Evolutionary conservation across 2,113 vertebrate genomes (phyloP).

Genomic region (Salminus brasiliensis): DNA sequence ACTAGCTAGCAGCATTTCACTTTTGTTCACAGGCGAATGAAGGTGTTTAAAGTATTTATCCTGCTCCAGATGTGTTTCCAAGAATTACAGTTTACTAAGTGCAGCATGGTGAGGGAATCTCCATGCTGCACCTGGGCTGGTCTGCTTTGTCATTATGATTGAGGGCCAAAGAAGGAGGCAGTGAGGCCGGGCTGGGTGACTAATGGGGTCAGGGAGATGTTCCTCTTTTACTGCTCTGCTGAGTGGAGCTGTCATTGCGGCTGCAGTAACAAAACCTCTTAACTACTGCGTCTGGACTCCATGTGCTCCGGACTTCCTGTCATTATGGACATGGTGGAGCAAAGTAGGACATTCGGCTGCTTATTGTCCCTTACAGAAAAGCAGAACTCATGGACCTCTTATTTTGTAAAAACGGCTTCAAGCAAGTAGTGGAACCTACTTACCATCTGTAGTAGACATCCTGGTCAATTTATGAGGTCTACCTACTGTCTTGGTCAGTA

Average conservation of each 20-base stretch:
- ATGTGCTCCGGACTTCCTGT: constrained; percentile 57
- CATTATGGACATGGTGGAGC: not conserved
- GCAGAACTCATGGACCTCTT: no score
- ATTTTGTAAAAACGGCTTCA: no score
- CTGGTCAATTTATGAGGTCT: no score
- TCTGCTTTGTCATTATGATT: not conserved
- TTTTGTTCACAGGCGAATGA: not conserved
- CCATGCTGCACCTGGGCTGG: not conserved
- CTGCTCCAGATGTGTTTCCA: not conserved
- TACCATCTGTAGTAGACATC: no score
- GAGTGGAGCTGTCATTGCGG: constrained; percentile 39
- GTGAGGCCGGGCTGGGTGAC: constrained; percentile 11
- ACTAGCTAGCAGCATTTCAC: not conserved
- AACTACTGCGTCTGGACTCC: not conserved
- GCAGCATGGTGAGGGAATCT: not conserved
- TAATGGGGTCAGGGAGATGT: constrained; percentile 46
- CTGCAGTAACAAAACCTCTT: constrained; percentile 19
- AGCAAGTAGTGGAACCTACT: no score
- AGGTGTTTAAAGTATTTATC: not conserved
- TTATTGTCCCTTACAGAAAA: not conserved
- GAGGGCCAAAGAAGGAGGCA: not conserved
- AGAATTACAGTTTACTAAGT: not conserved
- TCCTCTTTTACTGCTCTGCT: constrained; percentile 38
- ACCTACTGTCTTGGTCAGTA: no score
- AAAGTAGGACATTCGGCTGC: not conserved